Percentiles rank a stretch among this genome's conserved stretches.
These are phyloP conservation scores for Trogon surrucura DNA, from an alignment of 2,113 vertebrate genomes.

Conservation along the genomic window DNA sequence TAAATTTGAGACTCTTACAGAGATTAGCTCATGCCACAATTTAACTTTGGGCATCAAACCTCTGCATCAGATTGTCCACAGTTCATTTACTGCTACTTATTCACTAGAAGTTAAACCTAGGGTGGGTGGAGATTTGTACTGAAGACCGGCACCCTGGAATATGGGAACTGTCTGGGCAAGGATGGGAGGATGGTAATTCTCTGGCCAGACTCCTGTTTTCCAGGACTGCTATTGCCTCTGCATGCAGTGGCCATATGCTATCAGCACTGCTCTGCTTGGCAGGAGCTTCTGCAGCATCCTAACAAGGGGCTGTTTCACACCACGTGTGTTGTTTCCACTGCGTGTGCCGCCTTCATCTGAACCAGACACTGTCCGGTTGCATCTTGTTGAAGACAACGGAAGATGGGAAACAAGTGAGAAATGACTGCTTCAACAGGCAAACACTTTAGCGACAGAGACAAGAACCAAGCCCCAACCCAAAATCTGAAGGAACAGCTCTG, in stretches of 20 bases:
- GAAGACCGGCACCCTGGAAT: background rate
- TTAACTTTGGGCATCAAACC: background rate
- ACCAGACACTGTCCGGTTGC: background rate
- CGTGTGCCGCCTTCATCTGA: background rate
- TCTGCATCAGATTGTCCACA: background rate
- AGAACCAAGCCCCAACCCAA: background rate
- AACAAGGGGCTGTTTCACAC: background rate
- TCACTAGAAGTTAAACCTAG: background rate
- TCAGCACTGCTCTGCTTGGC: background rate
- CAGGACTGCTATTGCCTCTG: background rate
- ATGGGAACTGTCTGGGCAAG: background rate
- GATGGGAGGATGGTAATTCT: rapidly evolving
- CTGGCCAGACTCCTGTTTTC: background rate
- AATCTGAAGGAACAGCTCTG: background rate
- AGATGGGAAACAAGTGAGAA: background rate
- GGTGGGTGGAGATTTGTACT: background rate
- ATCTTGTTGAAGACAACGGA: background rate
- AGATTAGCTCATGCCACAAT: background rate
- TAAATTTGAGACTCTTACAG: background rate
- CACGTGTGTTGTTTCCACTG: rapidly evolving
- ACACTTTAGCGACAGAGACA: background rate
- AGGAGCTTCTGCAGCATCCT: background rate
- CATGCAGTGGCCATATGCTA: rapidly evolving
- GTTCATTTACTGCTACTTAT: background rate
- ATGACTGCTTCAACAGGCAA: background rate